Conservation (phyloP, 2,113 vertebrate species). For the Amphiprion ocellaris region DNA sequence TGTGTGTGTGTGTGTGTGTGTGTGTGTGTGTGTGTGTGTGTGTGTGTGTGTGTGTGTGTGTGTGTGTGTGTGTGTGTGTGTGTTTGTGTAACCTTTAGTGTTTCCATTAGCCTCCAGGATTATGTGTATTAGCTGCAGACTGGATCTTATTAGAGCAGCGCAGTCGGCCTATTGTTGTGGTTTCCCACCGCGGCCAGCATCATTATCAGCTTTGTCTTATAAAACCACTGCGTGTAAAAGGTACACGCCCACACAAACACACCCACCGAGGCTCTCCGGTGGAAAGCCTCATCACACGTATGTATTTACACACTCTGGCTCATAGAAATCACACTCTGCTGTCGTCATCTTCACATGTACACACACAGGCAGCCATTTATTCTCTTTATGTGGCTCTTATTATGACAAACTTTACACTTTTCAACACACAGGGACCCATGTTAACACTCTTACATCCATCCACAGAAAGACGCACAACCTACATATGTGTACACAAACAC, state of each 20-base stretch:
- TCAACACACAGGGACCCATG: neutral
- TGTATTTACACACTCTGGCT: constrained; percentile 1
- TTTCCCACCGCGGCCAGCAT: constrained; percentile 64
- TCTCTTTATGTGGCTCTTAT: neutral
- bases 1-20: constrained; percentile 30
- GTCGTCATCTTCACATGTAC: neutral
- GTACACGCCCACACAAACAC: constrained; percentile 34
- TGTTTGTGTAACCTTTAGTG: constrained; percentile 46
- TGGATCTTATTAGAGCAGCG: constrained; percentile 63
- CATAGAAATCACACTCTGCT: constrained; percentile 18
- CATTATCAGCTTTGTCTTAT: constrained; percentile 71
- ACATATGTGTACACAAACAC: constrained; percentile 6
- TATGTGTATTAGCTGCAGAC: constrained; percentile 60
- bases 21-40: constrained; percentile 39
- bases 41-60: constrained; percentile 35
- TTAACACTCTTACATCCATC: constrained; percentile 3
- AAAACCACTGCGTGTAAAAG: constrained; percentile 62
- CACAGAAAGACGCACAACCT: neutral
- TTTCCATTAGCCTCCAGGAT: constrained; percentile 54
- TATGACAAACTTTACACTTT: neutral
- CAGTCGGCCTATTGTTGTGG: constrained; percentile 67
- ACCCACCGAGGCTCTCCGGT: neutral
- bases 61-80: constrained; percentile 29
- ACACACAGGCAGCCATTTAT: neutral
- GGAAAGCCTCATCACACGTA: constrained; percentile 15